phyloP scores from a whole-genome alignment of 2,797 vertebrate genomes.

The Phaenicophaeus curvirostris region DNA sequence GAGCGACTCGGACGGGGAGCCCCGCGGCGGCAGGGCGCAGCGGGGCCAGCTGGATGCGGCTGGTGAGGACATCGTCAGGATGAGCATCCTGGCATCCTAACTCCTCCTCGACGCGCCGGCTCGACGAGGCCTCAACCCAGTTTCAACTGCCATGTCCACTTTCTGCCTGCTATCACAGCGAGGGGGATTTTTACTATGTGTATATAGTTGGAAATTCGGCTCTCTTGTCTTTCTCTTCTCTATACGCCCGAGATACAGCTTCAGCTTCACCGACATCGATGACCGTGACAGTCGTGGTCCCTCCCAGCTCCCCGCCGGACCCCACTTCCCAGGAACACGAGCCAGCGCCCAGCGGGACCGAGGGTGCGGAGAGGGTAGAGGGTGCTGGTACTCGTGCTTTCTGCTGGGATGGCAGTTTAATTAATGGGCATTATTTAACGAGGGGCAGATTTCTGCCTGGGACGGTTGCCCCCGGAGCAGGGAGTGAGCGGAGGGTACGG shows the following conservation, averaged over 20 bases:
- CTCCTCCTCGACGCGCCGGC: neutral
- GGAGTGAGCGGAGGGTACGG: slow-evolving; percentile 44
- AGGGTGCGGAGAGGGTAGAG: neutral
- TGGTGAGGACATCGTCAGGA: slow-evolving; percentile 90
- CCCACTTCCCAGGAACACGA: neutral
- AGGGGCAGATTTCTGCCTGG: slow-evolving; percentile 66
- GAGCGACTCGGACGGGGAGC: slow-evolving; percentile 86
- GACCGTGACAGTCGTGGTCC: slow-evolving; percentile 39
- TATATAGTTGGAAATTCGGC: slow-evolving; percentile 76
- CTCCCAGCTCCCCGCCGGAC: neutral
- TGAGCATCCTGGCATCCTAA: slow-evolving; percentile 94
- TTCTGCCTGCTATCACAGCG: slow-evolving; percentile 64
- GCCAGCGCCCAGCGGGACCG: neutral
- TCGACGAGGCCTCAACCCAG: slow-evolving; percentile 61
- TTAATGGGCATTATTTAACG: slow-evolving; percentile 77
- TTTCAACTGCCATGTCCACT: slow-evolving; percentile 79
- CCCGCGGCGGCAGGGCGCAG: slow-evolving; percentile 79
- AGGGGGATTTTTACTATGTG: slow-evolving; percentile 69
- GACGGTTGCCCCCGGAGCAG: slow-evolving; percentile 39
- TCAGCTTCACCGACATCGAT: slow-evolving; percentile 68
- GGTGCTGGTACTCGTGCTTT: neutral
- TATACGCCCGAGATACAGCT: slow-evolving; percentile 72
- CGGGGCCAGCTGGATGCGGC: slow-evolving; percentile 85
- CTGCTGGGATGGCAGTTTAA: slow-evolving; percentile 33
- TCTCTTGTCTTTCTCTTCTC: slow-evolving; percentile 79